Evolutionary conservation across 2,797 vertebrate species (phyloP), one percentile per base, ranked within the genome.

Genomic region (Lepus oiostolus): DNA sequence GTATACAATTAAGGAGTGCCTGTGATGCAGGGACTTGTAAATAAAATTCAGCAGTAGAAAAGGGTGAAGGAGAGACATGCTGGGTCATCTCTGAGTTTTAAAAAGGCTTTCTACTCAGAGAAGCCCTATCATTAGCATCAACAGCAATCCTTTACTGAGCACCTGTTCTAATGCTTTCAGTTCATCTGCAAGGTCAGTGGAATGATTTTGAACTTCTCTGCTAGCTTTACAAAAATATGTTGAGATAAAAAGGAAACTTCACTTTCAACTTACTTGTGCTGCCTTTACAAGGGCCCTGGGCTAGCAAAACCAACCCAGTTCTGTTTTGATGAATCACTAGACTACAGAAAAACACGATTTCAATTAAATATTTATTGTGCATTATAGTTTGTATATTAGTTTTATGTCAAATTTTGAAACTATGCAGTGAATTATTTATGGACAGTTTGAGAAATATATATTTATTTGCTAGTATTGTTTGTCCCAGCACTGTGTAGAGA

Each of bases 51-150:
- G 10, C 71, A 74, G 70, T 32, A 85, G 52, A 50, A 63, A 96
- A 28, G 13, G 5, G 24, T 60, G 63, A 81, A 65, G 68, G 71
- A 93, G 71, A 74, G 85, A 89, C 86, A 72, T 28, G 12, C 26
- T 89, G 81, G 60, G 70, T 89, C 52, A 77, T 32, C 13, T 28
- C 35, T 90, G 86, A 88, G 63, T 83, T 96, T 58, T 91, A 70
- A 89, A 91, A 96, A 90, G 85, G 90, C 67, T 88, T 96, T 95
- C 68, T 84, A 52, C n/a, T 89, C 50, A 63, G 75, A 95, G 91
- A 74, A 96, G 12, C 17, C 77, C 77, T 47, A 19, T 72, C 82
- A 91, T 95, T 94, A 89, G n/a, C 60, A 79, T 47, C 24, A 85
- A 58, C 42, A 94, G 35, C 74, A 94, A 58, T 75, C 8, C 52